Evolutionary conservation across 1,140 invertebrate species (phyloP).

Genomic region (Agrypnia vestita): DNA sequence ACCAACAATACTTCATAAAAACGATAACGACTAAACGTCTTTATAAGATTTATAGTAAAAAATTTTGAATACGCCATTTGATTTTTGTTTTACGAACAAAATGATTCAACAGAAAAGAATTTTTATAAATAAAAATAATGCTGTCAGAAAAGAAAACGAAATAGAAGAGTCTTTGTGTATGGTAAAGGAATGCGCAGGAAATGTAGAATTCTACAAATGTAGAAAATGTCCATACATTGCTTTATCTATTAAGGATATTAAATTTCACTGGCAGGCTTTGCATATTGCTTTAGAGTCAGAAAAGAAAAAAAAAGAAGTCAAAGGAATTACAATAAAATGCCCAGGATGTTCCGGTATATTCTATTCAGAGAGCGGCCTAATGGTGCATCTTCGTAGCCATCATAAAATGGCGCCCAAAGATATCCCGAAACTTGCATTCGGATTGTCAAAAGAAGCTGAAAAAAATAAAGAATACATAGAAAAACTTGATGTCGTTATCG

Average conservation of each 20-base stretch:
- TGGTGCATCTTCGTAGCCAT: slow-evolving; percentile 68
- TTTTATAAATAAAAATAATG: not conserved
- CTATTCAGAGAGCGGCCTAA: slow-evolving; percentile 67
- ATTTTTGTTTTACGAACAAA: not conserved
- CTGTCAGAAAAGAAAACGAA: not conserved
- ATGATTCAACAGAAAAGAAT: not conserved
- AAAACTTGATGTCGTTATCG: slow-evolving; percentile 58
- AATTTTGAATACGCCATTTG: no score
- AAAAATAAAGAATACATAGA: slow-evolving; percentile 65
- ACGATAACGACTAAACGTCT: no score
- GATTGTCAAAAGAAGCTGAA: slow-evolving; percentile 68
- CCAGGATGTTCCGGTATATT: slow-evolving; percentile 69
- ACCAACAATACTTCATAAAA: no score
- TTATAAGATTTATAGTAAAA: no score
- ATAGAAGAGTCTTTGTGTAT: slow-evolving; percentile 12
- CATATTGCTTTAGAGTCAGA: slow-evolving; percentile 66
- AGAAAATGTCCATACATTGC: slow-evolving; percentile 71
- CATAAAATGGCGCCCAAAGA: slow-evolving; percentile 72
- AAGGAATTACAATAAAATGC: slow-evolving; percentile 68
- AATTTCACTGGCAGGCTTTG: slow-evolving; percentile 69
- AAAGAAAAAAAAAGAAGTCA: slow-evolving; percentile 66
- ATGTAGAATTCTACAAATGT: slow-evolving; percentile 70
- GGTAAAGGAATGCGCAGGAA: slow-evolving; percentile 63
- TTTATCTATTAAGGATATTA: slow-evolving; percentile 69
- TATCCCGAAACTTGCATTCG: slow-evolving; percentile 70